Evolutionary conservation across 2,797 vertebrate genomes (phyloP).

Genomic region (Lepidocolaptes lacrymiger): DNA sequence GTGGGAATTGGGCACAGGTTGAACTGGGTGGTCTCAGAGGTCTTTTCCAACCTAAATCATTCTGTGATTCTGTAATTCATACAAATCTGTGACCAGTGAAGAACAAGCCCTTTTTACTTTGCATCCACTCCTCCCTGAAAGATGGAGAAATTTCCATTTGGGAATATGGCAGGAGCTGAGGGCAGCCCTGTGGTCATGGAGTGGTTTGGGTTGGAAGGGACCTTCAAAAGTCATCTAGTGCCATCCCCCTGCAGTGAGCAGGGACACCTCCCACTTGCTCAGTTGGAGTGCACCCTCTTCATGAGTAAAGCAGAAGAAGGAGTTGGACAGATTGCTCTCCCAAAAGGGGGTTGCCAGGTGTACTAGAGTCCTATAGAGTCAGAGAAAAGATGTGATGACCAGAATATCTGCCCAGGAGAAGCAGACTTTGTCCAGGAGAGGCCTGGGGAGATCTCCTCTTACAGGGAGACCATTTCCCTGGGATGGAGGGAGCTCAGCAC

Average conservation of each 20-base stretch:
- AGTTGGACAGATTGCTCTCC: background rate
- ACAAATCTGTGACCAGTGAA: background rate
- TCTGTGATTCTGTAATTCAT: background rate
- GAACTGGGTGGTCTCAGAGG: background rate
- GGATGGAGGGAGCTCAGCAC: background rate
- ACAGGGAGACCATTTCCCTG: background rate
- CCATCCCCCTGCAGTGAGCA: background rate
- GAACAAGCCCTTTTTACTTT: background rate
- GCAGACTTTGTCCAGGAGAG: background rate
- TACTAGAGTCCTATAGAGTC: background rate
- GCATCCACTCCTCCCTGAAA: background rate
- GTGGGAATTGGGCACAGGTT: background rate
- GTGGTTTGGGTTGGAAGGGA: background rate
- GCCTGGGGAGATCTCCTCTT: background rate
- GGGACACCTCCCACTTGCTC: background rate
- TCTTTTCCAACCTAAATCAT: background rate
- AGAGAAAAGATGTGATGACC: background rate
- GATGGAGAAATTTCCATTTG: background rate
- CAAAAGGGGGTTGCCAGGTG: background rate
- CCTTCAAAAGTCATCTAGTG: background rate
- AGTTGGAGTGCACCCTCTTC: background rate
- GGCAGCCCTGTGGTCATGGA: background rate
- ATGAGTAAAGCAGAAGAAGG: background rate
- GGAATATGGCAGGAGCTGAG: background rate
- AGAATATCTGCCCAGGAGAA: background rate